Evolutionary conservation across 2,888 invertebrate genomes (phyloP), one percentile per base, ranked within the genome.

Genomic region (Aporophyla lueneburgensis): DNA sequence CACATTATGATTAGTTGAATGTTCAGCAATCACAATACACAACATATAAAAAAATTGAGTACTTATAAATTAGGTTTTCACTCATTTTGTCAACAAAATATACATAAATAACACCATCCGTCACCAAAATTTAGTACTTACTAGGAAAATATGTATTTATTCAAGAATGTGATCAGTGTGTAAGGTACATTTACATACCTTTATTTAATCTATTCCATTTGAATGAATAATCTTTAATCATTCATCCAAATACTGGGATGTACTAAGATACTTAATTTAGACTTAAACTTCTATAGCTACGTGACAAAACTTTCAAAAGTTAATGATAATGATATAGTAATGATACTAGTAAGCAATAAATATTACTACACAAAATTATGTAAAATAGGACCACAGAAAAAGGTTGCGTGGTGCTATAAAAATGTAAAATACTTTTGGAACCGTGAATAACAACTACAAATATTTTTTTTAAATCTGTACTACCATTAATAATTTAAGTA

Each of bases 41-140:
- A 69, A n/a, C 56, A 51, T 27, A 54, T 69, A 66, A 24, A 14
- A 80, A 76, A 66, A 46, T n/a, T 27, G 3, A 76, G 67, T 81
- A 81, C n/a, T 58, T 62, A 33, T 70, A 12, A 56, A 70, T 77
- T 62, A 21, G 19, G 27, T 56, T 65, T 76, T 70, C 24, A 66
- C 61, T 53, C 4, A 27, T 40, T 72, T 51, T 67, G 33, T 14
- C 46, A 24, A 33, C 61, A 49, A 78, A 78, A 61, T 79, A 77
- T 62, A 78, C 61, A 40, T 46, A n/a, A n/a, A n/a, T 5, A 33
- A 54, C 27, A 33, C 7, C 27, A 40, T 12, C 33, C 0, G 2
- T 7, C 33, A n/a, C 33, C 33, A 40, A 74, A 54, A 5, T 76
- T n/a, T n/a, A 24, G 21, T 53, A n/a, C 4, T 40, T 54, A 14